These are phyloP conservation scores for Dicyrtomina minuta DNA, from an alignment of 2,888 invertebrate species.

Conservation along the genomic window DNA sequence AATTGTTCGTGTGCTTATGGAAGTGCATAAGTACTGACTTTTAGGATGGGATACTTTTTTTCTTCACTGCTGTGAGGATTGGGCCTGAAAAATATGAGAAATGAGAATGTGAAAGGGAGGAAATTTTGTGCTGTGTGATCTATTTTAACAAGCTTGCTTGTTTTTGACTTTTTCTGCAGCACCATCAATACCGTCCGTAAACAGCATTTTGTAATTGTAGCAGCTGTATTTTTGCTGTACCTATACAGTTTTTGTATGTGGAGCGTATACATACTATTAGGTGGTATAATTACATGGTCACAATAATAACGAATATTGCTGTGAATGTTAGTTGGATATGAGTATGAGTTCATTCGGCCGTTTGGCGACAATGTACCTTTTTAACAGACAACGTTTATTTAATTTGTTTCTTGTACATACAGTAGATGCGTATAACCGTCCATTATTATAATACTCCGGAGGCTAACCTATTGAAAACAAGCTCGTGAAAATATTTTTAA, in stretches of 20 bases:
- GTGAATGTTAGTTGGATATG: not conserved
- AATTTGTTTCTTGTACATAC: not conserved
- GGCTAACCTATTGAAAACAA: conserved; percentile 19
- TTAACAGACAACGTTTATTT: conserved; percentile 9
- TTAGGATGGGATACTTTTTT: too few relatives aligned
- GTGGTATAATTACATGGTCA: not conserved
- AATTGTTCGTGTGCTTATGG: too few relatives aligned
- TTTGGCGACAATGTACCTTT: conserved; percentile 1
- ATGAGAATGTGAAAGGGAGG: too few relatives aligned
- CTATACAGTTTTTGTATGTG: not conserved
- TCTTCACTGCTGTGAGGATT: too few relatives aligned
- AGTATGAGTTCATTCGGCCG: not conserved
- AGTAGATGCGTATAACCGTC: not conserved
- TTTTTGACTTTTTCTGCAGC: too few relatives aligned
- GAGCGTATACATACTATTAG: not conserved
- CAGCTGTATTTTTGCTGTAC: too few relatives aligned
- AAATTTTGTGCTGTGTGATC: too few relatives aligned
- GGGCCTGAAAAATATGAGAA: too few relatives aligned
- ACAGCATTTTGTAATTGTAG: too few relatives aligned
- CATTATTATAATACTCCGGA: not conserved
- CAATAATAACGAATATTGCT: not conserved
- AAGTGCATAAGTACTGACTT: too few relatives aligned
- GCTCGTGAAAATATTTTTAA: conserved; percentile 22
- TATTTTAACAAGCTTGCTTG: too few relatives aligned
- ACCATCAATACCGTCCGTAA: too few relatives aligned